These are phyloP conservation scores for Mnemiopsis leidyi DNA, from an alignment of 37 sponge, comb jelly and placozoan genomes.

Conservation along the genomic window DNA sequence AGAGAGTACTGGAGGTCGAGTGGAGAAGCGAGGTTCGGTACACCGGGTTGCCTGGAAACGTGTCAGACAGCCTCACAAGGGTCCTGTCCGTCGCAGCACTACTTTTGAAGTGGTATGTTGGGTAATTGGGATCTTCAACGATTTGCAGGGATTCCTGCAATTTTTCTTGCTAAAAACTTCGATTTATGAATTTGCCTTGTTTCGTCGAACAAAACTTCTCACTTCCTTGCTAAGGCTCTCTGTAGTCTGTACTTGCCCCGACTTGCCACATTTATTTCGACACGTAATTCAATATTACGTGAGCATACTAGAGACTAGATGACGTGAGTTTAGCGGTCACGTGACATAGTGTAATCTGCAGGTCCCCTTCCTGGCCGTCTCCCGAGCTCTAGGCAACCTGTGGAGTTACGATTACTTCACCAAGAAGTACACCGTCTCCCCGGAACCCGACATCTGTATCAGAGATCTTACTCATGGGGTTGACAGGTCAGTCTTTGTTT, in stretches of 20 bases:
- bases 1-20: slow-evolving; percentile 70
- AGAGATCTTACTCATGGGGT: slow-evolving; percentile 6
- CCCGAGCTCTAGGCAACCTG: slow-evolving; percentile 89
- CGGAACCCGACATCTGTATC: slow-evolving; percentile 79
- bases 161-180: too few relatives aligned
- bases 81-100: slow-evolving; percentile 45
- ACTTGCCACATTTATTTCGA: too few relatives aligned
- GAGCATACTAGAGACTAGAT: too few relatives aligned
- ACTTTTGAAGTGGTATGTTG: slow-evolving; percentile 28
- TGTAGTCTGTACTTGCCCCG: too few relatives aligned
- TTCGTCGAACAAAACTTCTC: too few relatives aligned
- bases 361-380: slow-evolving; percentile 90
- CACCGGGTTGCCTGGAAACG: slow-evolving; percentile 89
- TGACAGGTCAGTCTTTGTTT: slow-evolving; percentile 4
- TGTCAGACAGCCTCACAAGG: slow-evolving; percentile 63
- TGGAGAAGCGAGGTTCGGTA: slow-evolving; percentile 61
- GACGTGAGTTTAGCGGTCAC: too few relatives aligned
- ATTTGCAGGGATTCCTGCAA: too few relatives aligned
- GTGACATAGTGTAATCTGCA: too few relatives aligned
- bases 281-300: too few relatives aligned
- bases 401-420: slow-evolving; percentile 80
- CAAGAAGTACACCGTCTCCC: slow-evolving; percentile 82
- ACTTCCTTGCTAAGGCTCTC: too few relatives aligned
- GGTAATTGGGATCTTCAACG: too few relatives aligned
- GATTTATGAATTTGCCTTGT: too few relatives aligned